Evolutionary conservation across 2,888 invertebrate species (phyloP), one percentile per base, ranked within the genome.

Genomic region (Andrena dorsata): DNA sequence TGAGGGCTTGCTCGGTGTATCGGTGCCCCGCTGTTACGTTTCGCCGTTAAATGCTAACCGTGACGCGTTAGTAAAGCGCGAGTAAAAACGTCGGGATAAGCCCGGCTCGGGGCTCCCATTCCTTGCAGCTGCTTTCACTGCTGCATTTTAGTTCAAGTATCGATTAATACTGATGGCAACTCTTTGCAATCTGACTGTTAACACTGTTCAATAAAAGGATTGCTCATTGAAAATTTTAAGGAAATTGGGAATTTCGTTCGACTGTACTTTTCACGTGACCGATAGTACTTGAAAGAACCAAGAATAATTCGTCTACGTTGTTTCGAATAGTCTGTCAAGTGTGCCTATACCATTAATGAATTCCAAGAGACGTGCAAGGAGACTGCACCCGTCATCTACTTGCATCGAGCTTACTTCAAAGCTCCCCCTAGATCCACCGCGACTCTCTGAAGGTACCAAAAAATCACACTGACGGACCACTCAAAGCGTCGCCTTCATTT

Each of bases 1-100:
- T 88, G 90, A 91, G 91, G 90, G 90, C 87, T 88, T 87, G 85
- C 82, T 76, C 53, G 83, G 84, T 90, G 86, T 91, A 87, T 89
- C 80, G 70, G 63, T 68, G 56, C 51, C 60, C 80, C 73, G 70
- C 51, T 76, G 83, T 84, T 89, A 84, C 83, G 75, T 83, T 80
- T 76, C 84, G 76, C 76, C 84, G 81, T 84, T 87, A 89, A 90
- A 90, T 76, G 47, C 30, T 61, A 30, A 13, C 53, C 30, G 68
- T 32, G 10, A 8, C 26, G n/a, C 30, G 47, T 61, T 61, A 66
- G 64, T 61, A 47, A 20, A 41, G 41, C 41, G 41, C 16, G 41
- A 41, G 41, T 41, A 41, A 41, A 41, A 41, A 1, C 41, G 41
- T 23, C 49, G 68, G n/a, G 68, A 47, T 53, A 41, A 77, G 26